Conservation (phyloP, 2,113 vertebrate species). For the Barnardius zonarius region DNA sequence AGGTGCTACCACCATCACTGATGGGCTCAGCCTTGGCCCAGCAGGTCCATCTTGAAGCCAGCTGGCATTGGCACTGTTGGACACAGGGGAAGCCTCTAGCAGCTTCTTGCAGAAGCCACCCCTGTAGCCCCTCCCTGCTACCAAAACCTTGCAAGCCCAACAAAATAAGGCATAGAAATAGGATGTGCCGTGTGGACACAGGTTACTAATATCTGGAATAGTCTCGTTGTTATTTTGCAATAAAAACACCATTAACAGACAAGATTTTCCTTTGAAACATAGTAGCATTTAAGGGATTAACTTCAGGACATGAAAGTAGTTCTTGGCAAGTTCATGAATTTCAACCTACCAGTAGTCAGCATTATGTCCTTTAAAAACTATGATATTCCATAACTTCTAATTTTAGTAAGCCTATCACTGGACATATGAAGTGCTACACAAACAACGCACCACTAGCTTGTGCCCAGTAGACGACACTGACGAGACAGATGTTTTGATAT, state of each 20-base stretch:
- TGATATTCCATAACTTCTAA: neutral
- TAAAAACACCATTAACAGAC: neutral
- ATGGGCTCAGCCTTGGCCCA: neutral
- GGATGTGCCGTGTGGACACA: neutral
- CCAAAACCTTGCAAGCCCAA: neutral
- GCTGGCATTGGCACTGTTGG: neutral
- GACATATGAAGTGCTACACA: neutral
- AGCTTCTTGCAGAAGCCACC: neutral
- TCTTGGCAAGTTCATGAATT: neutral
- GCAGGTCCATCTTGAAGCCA: neutral
- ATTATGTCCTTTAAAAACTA: neutral
- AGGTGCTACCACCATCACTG: neutral
- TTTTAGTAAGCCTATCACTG: constrained; percentile 8
- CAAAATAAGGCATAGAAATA: neutral
- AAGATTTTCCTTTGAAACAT: neutral
- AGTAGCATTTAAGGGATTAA: neutral
- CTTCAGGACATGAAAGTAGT: neutral
- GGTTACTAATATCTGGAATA: neutral
- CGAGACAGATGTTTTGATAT: constrained; percentile 39
- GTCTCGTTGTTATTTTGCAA: neutral
- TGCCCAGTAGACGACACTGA: neutral
- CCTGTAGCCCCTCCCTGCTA: neutral
- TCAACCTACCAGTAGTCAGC: neutral
- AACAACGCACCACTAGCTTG: constrained; percentile 15
- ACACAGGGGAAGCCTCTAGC: neutral